These are phyloP conservation scores for Euclidia mi DNA, from an alignment of 2,888 invertebrate species.

Conservation along the genomic window DNA sequence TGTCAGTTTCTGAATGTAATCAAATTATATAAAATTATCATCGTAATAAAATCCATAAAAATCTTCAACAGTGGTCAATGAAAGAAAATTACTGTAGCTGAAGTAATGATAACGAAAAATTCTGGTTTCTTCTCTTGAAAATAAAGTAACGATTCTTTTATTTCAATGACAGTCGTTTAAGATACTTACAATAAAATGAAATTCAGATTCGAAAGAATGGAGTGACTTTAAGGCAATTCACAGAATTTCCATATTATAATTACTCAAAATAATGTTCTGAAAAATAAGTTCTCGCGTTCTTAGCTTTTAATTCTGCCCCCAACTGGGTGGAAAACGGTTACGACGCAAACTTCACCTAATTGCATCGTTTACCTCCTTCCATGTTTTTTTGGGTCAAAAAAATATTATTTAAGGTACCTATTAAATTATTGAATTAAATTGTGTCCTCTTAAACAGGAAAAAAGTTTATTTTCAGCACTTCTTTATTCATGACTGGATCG, in stretches of 20 bases:
- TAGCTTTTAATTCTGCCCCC: conserved; percentile 20
- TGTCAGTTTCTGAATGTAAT: too few relatives aligned
- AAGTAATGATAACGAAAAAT: too few relatives aligned
- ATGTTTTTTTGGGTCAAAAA: conserved; percentile 26
- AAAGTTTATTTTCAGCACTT: conserved; percentile 2
- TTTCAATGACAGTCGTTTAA: conserved; percentile 1
- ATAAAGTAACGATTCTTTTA: background rate
- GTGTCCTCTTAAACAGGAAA: conserved; percentile 8
- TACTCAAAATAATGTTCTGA: conserved; percentile 5
- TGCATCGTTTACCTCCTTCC: conserved; percentile 25
- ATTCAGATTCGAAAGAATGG: background rate
- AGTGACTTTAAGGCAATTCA: conserved; percentile 2
- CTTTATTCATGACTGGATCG: background rate
- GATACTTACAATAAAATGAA: background rate
- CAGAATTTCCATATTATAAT: conserved; percentile 6
- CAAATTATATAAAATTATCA: too few relatives aligned
- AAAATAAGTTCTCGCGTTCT: conserved; percentile 27
- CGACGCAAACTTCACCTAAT: conserved; percentile 36
- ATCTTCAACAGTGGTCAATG: too few relatives aligned
- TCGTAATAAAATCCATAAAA: too few relatives aligned
- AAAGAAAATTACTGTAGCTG: too few relatives aligned
- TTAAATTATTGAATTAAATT: conserved; percentile 34
- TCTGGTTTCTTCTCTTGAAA: background rate
- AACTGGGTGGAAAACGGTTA: conserved; percentile 32
- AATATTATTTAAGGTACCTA: conserved; percentile 30